Evolutionary conservation across 2,888 invertebrate genomes (phyloP).

Genomic region (Conops quadrifasciatus): DNA sequence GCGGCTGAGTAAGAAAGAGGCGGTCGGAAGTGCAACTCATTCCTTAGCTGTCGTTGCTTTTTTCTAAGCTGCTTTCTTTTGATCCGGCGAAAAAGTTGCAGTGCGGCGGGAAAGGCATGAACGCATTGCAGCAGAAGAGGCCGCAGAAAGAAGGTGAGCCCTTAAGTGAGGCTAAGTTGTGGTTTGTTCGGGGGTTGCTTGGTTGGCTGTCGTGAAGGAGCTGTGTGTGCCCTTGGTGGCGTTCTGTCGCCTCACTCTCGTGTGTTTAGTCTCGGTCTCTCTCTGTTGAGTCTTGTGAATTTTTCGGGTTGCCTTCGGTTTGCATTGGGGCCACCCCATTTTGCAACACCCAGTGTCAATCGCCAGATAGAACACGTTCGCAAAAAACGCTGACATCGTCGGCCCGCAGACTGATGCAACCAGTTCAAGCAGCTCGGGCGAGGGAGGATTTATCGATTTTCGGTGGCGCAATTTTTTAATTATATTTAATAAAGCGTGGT

Average conservation of each 20-base stretch:
- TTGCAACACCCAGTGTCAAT: constrained; percentile 6
- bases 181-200: not conserved
- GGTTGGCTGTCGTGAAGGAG: constrained; percentile 6
- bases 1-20: not conserved
- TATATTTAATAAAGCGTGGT: not conserved
- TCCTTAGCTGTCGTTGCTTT: constrained; percentile 7
- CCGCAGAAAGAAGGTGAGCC: not conserved
- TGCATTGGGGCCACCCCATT: not conserved
- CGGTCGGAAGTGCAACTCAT: not conserved
- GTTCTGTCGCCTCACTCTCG: constrained; percentile 2
- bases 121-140: not conserved
- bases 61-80: not conserved
- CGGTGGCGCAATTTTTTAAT: not conserved
- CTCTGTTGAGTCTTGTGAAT: not conserved
- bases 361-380: constrained; percentile 4
- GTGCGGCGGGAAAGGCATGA: not conserved
- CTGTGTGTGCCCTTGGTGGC: constrained; percentile 7
- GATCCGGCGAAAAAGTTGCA: not conserved
- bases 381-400: constrained; percentile 6
- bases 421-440: not conserved
- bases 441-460: constrained; percentile 6
- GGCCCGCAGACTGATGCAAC: not conserved
- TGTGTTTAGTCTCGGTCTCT: not conserved
- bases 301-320: not conserved
- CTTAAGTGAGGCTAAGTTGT: constrained; percentile 5